These are phyloP conservation scores for Rhizoglyphus robini DNA, from an alignment of 1,140 invertebrate genomes.

Conservation along the genomic window DNA sequence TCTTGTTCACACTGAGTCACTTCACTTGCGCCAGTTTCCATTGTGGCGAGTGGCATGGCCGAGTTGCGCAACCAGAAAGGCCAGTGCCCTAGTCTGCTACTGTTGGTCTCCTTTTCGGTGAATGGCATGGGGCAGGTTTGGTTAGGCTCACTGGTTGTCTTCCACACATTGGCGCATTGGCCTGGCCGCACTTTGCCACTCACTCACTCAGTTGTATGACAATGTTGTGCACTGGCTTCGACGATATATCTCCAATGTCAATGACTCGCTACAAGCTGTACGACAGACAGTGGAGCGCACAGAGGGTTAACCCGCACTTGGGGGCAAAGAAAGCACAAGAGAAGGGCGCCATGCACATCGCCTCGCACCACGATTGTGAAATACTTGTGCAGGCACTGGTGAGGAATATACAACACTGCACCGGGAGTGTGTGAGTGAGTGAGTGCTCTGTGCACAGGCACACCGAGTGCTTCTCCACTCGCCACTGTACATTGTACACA, in stretches of 20 bases:
- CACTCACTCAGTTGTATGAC: neutral
- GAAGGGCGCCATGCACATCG: neutral
- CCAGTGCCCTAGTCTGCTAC: conserved; percentile 3
- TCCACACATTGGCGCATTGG: neutral
- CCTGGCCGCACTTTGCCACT: too few relatives aligned
- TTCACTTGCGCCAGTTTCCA: too few relatives aligned
- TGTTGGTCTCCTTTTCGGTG: neutral
- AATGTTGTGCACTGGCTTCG: neutral
- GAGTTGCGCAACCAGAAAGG: neutral
- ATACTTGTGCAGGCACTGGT: too few relatives aligned
- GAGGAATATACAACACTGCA: too few relatives aligned
- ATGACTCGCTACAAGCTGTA: conserved; percentile 1
- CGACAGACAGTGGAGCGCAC: too few relatives aligned
- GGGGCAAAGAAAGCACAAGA: too few relatives aligned
- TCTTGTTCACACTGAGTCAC: too few relatives aligned
- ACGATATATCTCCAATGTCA: neutral
- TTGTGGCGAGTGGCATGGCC: too few relatives aligned
- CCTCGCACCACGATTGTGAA: neutral
- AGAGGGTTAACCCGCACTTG: neutral
- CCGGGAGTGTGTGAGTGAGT: neutral
- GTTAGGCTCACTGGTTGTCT: neutral
- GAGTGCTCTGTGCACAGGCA: neutral
- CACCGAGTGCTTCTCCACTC: too few relatives aligned
- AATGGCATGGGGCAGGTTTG: neutral
- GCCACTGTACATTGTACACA: too few relatives aligned